Conservation (phyloP, 2,113 vertebrate genomes). For the Tautogolabrus adspersus region DNA sequence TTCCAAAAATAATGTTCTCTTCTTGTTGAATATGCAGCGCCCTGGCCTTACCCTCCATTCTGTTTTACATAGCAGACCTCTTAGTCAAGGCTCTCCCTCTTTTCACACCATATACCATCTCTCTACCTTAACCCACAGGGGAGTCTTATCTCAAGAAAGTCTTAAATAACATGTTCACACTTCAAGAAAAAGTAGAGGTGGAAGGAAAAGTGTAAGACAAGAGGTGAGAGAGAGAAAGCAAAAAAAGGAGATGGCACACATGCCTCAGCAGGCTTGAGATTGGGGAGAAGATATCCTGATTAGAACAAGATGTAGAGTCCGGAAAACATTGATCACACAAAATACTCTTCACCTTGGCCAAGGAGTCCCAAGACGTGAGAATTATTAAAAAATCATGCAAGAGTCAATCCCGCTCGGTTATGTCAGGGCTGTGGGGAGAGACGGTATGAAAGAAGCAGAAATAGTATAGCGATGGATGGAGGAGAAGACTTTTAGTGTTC, state of each 20-base stretch:
- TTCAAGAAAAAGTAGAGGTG: conserved; percentile 22
- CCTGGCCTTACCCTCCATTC: conserved; percentile 9
- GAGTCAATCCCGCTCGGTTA: conserved; percentile 48
- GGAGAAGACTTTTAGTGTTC: conserved; percentile 59
- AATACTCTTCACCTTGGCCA: conserved; percentile 59
- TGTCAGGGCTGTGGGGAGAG: conserved; percentile 18
- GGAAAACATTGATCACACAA: conserved; percentile 72
- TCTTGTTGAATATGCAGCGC: conserved; percentile 3
- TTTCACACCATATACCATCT: conserved; percentile 31
- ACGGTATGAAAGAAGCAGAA: conserved; percentile 45
- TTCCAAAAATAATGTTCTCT: conserved; percentile 2
- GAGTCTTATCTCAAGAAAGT: conserved; percentile 12
- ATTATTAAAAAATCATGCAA: conserved; percentile 76
- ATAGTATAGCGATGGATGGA: conserved; percentile 42
- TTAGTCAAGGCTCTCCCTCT: conserved; percentile 24
- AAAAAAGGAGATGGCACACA: conserved; percentile 26
- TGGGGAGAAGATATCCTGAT: conserved; percentile 67
- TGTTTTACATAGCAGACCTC: conserved; percentile 19
- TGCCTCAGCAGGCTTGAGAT: conserved; percentile 28
- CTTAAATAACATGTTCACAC: conserved; percentile 52
- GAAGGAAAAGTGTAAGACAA: conserved; percentile 40
- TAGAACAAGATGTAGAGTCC: conserved; percentile 68
- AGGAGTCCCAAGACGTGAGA: conserved; percentile 56
- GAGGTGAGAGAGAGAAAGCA: conserved; percentile 43
- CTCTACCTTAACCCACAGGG: conserved; percentile 22